phyloP scores from a whole-genome alignment of 2,797 vertebrate species.

The Bradypus variegatus region DNA sequence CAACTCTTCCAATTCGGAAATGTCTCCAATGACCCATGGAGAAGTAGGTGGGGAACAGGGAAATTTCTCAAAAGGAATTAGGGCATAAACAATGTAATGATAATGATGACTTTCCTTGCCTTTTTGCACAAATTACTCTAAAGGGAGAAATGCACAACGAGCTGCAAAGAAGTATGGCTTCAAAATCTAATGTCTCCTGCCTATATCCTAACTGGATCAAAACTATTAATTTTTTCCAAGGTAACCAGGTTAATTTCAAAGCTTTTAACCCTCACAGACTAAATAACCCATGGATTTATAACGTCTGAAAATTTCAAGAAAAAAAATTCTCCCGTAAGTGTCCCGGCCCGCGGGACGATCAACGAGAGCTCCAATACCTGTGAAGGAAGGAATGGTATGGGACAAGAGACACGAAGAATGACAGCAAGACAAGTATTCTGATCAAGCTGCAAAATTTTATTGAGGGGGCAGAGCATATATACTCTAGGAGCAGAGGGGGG shows the following conservation, averaged over 20 bases:
- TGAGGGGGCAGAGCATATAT: too few relatives aligned
- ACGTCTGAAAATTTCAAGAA: neutral
- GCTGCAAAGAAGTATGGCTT: neutral
- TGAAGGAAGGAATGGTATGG: too few relatives aligned
- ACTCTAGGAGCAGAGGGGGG: too few relatives aligned
- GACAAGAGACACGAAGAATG: too few relatives aligned
- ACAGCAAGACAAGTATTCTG: too few relatives aligned
- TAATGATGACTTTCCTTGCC: constrained; percentile 37
- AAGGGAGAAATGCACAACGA: constrained; percentile 38
- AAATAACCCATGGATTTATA: neutral
- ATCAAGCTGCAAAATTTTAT: too few relatives aligned
- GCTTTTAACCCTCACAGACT: neutral
- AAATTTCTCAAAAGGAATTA: constrained; percentile 50
- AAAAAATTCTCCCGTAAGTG: neutral
- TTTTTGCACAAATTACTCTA: constrained; percentile 53
- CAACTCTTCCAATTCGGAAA: constrained; percentile 1
- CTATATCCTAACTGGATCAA: neutral
- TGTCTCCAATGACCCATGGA: constrained; percentile 31
- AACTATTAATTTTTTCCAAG: neutral
- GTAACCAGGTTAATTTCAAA: constrained; percentile 39
- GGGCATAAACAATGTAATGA: constrained; percentile 40
- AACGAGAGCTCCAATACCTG: too few relatives aligned
- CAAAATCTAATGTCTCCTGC: neutral
- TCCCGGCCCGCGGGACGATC: too few relatives aligned
- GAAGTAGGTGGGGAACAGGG: neutral